Evolutionary conservation across 2,113 vertebrate species (phyloP).

Genomic region (Herpetotheres cachinnans): DNA sequence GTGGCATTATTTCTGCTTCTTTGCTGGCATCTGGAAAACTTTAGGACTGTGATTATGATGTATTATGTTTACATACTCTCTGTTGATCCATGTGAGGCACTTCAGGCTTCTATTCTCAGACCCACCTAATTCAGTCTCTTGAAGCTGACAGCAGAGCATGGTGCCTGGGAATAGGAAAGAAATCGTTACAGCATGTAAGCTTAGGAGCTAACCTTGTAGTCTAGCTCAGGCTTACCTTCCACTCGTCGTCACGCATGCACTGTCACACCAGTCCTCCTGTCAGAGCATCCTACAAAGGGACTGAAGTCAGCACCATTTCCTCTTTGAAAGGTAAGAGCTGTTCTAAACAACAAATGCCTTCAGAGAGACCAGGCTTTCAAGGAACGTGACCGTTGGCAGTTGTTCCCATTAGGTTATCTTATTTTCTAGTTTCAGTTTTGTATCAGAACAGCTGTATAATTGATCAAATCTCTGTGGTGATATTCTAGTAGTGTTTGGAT

Average conservation of each 20-base stretch:
- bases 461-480: background rate
- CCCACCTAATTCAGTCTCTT: background rate
- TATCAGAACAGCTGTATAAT: background rate
- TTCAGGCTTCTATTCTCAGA: background rate
- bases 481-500: background rate
- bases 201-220: background rate
- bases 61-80: background rate
- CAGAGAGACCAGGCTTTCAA: background rate
- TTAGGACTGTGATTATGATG: background rate
- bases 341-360: background rate
- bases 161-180: background rate
- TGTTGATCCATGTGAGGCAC: background rate
- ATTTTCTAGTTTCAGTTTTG: background rate
- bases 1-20: slow-evolving; percentile 11
- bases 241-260: accelerated
- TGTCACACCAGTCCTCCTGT: background rate
- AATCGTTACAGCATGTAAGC: background rate
- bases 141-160: background rate
- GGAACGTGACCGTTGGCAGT: accelerated
- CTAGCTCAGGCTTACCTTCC: background rate
- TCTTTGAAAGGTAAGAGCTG: background rate
- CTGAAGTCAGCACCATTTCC: background rate
- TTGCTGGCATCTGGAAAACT: slow-evolving; percentile 9
- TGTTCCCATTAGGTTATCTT: background rate
- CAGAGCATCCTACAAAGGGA: background rate